Evolutionary conservation across 2,888 invertebrate genomes (phyloP), one percentile per base, ranked within the genome.

Genomic region (Apomyelois bistriatella): DNA sequence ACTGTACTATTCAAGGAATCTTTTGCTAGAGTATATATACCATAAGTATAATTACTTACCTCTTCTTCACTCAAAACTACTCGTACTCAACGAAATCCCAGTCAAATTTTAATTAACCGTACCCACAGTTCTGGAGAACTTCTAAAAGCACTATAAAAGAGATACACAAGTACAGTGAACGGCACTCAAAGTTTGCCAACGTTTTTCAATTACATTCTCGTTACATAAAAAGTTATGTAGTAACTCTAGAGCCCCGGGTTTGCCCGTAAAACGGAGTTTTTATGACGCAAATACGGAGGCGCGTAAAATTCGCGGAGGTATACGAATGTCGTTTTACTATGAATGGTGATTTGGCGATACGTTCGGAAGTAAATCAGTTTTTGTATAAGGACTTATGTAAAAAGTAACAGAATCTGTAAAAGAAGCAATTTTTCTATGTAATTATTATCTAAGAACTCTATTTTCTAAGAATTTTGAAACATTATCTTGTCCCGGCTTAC

Each of bases 181-280:
- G 55, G 59, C 51, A 56, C 51, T 50, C 50, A 22, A 64, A 66
- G 59, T 65, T 58, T 54, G 53, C 59, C 64, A 62, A 62, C 59
- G 65, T 64, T 64, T 72, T 73, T 72, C 72, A 67, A 73, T 73
- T 73, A 71, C 68, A 64, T 59, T 60, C 60, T 51, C 56, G 58
- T 65, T 64, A 68, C 58, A 59, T 62, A 59, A 65, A 68, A 68
- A 70, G 64, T 68, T 67, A 64, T 60, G 60, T 61, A 57, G 57
- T 59, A 62, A 63, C 58, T 60, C 57, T 54, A 50, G 38, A 42
- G 55, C 52, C 61, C 60, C 56, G 54, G 51, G 56, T 57, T 55
- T 55, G 64, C 30, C 60, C 59, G 65, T 69, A 68, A 66, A 62
- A 53, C 54, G 36, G 59, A 53, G 51, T 57, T 70, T 68, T 70